Conservation (phyloP, 2,113 vertebrate genomes). For the Gobiocypris rarus region DNA sequence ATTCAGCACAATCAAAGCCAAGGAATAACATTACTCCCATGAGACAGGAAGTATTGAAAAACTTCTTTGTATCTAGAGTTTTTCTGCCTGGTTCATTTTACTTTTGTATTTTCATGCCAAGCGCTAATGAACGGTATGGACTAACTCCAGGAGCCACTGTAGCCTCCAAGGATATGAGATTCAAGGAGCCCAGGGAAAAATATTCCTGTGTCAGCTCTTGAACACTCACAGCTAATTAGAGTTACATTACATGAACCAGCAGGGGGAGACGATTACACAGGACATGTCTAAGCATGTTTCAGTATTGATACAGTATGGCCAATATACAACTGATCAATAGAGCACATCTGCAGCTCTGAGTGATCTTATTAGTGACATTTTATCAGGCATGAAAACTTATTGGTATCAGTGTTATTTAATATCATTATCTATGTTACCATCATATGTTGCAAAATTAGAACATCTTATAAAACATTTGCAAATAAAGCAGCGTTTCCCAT, state of each 20-base stretch:
- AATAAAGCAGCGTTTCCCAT: too few species aligned
- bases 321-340: neutral
- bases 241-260: neutral
- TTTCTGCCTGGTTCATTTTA: slow-evolving; percentile 22
- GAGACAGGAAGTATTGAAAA: neutral
- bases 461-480: too few species aligned
- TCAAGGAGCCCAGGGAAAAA: slow-evolving; percentile 5
- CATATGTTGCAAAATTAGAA: too few species aligned
- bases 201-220: neutral
- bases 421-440: neutral
- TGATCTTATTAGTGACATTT: neutral
- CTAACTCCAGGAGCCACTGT: slow-evolving; percentile 8
- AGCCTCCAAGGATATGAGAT: slow-evolving; percentile 28
- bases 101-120: neutral
- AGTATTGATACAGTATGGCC: neutral
- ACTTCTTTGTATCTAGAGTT: slow-evolving; percentile 6
- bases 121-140: slow-evolving; percentile 5
- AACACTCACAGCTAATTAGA: neutral
- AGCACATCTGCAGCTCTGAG: neutral
- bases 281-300: neutral
- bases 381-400: neutral
- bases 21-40: neutral
- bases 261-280: slow-evolving; percentile 15
- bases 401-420: neutral
- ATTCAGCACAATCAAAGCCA: neutral